phyloP scores from a whole-genome alignment of 2,888 invertebrate species.

The Lycocerus yunnanus region DNA sequence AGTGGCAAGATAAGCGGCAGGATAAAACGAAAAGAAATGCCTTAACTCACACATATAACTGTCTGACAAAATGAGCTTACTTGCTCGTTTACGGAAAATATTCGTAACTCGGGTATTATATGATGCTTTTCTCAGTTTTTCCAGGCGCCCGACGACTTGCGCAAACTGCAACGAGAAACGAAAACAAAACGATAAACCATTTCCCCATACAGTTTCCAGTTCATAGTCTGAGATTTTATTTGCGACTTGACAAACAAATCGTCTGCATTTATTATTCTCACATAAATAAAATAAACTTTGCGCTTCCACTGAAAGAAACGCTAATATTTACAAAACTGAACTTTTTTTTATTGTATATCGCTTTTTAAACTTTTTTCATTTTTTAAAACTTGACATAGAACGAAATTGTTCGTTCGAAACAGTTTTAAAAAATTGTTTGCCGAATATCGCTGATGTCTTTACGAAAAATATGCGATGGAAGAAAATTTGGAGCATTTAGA shows the following conservation, averaged over 20 bases:
- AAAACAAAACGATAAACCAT: slow-evolving; percentile 56
- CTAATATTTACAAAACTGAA: slow-evolving; percentile 21
- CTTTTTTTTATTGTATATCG: slow-evolving; percentile 1
- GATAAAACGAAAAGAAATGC: slow-evolving; percentile 56
- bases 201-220: slow-evolving; percentile 53
- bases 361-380: neutral
- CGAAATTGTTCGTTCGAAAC: neutral
- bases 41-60: slow-evolving; percentile 56
- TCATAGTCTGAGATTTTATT: slow-evolving; percentile 53
- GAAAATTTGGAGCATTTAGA: too few species aligned
- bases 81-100: slow-evolving; percentile 52
- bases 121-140: slow-evolving; percentile 47
- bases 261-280: slow-evolving; percentile 35
- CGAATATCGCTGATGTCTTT: too few species aligned
- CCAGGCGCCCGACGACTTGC: slow-evolving; percentile 46
- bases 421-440: too few species aligned
- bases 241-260: slow-evolving; percentile 49
- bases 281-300: slow-evolving; percentile 20
- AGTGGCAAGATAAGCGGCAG: slow-evolving; percentile 61
- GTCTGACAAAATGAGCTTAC: slow-evolving; percentile 53
- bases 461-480: too few species aligned
- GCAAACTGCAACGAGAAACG: slow-evolving; percentile 52
- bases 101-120: slow-evolving; percentile 51
- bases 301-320: slow-evolving; percentile 12
- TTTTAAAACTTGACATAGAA: neutral